Percentiles rank a stretch among this genome's conserved stretches.
These are phyloP conservation scores for Heterotis niloticus DNA, from an alignment of 2,113 vertebrate species.

Conservation along the genomic window DNA sequence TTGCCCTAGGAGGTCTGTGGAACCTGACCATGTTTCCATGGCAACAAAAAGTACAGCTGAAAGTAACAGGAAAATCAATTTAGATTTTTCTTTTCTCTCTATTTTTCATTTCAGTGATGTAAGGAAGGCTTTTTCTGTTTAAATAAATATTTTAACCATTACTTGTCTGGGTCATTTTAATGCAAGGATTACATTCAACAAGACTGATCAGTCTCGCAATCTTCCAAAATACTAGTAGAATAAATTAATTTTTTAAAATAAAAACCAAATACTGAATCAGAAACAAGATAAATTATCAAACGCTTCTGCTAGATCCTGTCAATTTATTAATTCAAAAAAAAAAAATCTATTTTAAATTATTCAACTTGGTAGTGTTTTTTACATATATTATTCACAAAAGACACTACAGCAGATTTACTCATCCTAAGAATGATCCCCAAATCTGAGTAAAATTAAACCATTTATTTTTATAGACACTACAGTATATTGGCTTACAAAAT, in stretches of 20 bases:
- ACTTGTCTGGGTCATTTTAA: neutral
- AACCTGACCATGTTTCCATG: slow-evolving; percentile 74
- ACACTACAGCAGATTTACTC: too few species aligned
- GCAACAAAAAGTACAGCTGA: slow-evolving; percentile 71
- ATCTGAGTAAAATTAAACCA: too few species aligned
- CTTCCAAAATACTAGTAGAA: neutral
- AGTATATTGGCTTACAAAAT: too few species aligned
- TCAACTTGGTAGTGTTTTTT: too few species aligned
- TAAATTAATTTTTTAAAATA: slow-evolving; percentile 16
- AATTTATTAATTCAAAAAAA: slow-evolving; percentile 5
- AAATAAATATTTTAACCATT: slow-evolving; percentile 31
- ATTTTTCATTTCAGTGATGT: slow-evolving; percentile 52
- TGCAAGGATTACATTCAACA: neutral
- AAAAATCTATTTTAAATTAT: too few species aligned
- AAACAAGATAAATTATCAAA: slow-evolving; percentile 6
- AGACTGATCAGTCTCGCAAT: neutral
- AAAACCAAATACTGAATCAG: slow-evolving; percentile 1
- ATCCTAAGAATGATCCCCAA: too few species aligned
- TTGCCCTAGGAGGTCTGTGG: slow-evolving; percentile 69
- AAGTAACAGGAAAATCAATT: slow-evolving; percentile 72
- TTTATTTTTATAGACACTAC: too few species aligned
- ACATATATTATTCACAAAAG: too few species aligned
- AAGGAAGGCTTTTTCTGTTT: slow-evolving; percentile 46
- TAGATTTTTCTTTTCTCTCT: slow-evolving; percentile 56
- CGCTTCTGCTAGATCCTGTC: neutral